Conservation (phyloP, 2,113 vertebrate genomes). For the Numenius arquata region DNA sequence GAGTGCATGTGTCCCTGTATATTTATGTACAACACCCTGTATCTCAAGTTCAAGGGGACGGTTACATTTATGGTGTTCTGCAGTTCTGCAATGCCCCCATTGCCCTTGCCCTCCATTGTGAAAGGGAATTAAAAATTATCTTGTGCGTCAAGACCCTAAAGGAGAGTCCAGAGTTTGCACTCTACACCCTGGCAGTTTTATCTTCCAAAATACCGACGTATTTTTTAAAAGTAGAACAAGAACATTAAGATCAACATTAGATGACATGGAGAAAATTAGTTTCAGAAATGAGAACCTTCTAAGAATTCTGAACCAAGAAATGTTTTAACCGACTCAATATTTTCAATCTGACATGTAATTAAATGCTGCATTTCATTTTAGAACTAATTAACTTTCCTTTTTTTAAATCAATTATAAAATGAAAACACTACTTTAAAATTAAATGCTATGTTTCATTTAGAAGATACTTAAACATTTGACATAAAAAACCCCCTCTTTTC, state of each 20-base stretch:
- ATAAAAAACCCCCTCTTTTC: accelerated
- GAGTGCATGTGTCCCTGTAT: accelerated
- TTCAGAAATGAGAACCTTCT: neutral
- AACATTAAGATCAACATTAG: neutral
- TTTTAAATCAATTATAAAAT: neutral
- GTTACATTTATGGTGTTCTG: neutral
- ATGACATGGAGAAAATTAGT: neutral
- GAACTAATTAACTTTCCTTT: neutral
- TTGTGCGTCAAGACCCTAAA: neutral
- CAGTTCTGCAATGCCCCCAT: neutral
- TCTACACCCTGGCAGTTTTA: neutral
- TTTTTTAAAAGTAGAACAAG: neutral
- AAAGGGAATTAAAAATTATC: neutral
- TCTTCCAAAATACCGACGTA: neutral
- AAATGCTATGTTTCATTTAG: neutral
- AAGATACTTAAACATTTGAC: neutral
- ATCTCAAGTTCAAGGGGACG: neutral
- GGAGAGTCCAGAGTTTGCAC: neutral
- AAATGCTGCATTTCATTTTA: constrained; percentile 8
- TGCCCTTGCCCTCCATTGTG: neutral
- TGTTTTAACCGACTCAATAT: neutral
- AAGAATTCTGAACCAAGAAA: neutral
- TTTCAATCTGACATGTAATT: constrained; percentile 4
- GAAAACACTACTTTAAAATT: neutral
- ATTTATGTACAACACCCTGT: neutral